Base-by-base conservation (phyloP, 2,888 invertebrate genomes). In the Epinotia ramella region DNA sequence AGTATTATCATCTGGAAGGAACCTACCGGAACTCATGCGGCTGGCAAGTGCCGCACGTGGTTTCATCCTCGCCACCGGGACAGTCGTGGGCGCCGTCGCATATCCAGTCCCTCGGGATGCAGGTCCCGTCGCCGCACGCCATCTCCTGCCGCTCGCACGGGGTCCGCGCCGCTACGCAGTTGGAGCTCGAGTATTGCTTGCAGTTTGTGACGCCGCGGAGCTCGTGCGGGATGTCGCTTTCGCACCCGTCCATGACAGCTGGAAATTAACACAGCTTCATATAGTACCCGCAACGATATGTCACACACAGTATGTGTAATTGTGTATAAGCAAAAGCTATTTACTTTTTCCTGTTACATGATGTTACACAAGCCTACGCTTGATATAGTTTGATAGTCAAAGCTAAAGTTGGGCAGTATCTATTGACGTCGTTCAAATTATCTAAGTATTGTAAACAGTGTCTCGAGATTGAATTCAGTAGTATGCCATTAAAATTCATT, bases 31-130 rank as follows among this genome's bases (percentile, higher is more conserved):
- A 94, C 79, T 95, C 94, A 62, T 88, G 83, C 4, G 82, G 79
- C 6, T 86, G 87, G 78, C 95, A 94, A 9, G 80, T 79, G 0
- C 83, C 79, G 81, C 96, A 96, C 60, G 93, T 88, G 2, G 88
- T 84, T 82, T 96, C 96, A 80, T 96, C 96, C 44, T 96, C 96
- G 0, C 95, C 96, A 77, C 93, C 95, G 5, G 94, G 88, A 78
- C 96, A 96, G 83, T 96, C 96, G 0, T 88, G 87, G 16, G 95
- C 95, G 2, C 95, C 95, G 80, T 96, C 96, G 82, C 96, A 96
- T 65, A 95, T 89, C 96, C 96, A 96, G 77, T 95, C 95, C 12
- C 93, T 84, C 0, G 96, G 96, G 64, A 96, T 94, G 83, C 96
- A 96, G 9, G 95, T 91, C 0, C 95, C 95, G 80, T 96, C 96